phyloP scores from a whole-genome alignment of 2,888 invertebrate genomes.

The Tetragnatha montana region DNA sequence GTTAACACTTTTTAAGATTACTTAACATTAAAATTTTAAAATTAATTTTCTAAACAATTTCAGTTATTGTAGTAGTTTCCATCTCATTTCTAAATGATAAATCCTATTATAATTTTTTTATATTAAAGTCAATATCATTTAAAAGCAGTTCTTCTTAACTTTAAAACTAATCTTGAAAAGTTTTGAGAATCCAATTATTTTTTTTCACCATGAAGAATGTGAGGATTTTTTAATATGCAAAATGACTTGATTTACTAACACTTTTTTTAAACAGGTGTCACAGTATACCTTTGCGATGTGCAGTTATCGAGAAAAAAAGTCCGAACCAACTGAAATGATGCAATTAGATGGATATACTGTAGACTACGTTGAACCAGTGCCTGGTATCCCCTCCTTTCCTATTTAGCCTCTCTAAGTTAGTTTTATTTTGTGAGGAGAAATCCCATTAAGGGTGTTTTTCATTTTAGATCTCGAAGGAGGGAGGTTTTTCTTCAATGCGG shows the following conservation, averaged over 20 bases:
- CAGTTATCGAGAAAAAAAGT: slow-evolving; percentile 99
- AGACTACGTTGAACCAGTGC: slow-evolving; percentile 97
- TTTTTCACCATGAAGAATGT: too few species aligned
- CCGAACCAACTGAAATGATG: slow-evolving; percentile 99
- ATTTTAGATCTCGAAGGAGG: slow-evolving; percentile 90
- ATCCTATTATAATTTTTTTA: neutral
- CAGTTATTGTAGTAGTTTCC: too few species aligned
- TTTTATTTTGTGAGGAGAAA: neutral
- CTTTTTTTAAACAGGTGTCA: slow-evolving; percentile 79
- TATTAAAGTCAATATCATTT: neutral
- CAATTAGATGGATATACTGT: slow-evolving; percentile 99
- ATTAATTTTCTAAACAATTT: too few species aligned
- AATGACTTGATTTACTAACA: too few species aligned
- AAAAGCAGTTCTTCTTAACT: neutral
- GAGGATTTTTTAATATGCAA: too few species aligned
- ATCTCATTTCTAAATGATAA: too few species aligned
- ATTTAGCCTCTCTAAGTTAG: neutral
- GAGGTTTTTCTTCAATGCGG: slow-evolving; percentile 98
- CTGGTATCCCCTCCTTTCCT: slow-evolving; percentile 81
- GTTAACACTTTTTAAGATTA: slow-evolving; percentile 78
- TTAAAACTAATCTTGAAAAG: neutral
- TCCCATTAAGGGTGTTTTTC: neutral
- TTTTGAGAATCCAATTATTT: neutral
- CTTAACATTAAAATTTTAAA: neutral
- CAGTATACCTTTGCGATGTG: slow-evolving; percentile 99